A percentile compares a stretch with the other conserved stretches of the same genome.
Conservation (phyloP, 2,797 vertebrate genomes). For the Phyllotis vaccarum region DNA sequence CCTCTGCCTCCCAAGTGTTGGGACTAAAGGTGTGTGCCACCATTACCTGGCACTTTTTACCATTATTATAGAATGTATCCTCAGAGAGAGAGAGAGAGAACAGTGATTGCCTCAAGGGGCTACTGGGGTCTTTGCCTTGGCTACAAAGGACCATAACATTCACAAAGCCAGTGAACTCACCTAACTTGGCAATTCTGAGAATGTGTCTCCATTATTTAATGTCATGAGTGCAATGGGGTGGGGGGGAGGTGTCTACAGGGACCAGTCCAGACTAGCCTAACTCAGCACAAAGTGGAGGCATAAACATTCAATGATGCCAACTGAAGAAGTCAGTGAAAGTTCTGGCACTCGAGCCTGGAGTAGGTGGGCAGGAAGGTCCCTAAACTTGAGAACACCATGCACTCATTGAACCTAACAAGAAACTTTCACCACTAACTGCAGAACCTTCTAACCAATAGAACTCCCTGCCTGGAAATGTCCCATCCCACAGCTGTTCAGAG, state of each 20-base stretch:
- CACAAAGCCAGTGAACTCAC: not conserved
- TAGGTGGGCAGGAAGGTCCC: not conserved
- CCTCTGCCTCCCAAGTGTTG: not conserved
- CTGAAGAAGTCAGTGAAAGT: not conserved
- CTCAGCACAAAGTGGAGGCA: not conserved
- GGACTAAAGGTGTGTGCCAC: not conserved
- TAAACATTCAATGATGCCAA: not conserved
- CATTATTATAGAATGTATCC: not conserved
- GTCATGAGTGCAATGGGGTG: accelerated
- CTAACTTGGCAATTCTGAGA: not conserved
- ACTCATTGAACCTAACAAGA: not conserved
- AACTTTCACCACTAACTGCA: not conserved
- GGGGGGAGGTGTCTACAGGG: not conserved
- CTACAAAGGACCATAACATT: not conserved
- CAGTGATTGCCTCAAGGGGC: not conserved
- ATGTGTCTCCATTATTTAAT: not conserved
- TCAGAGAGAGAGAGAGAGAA: not conserved
- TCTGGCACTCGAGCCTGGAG: not conserved
- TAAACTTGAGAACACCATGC: not conserved
- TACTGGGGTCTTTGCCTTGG: too few species aligned
- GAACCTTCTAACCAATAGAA: not conserved
- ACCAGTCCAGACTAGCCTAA: not conserved
- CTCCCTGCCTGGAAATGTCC: not conserved
- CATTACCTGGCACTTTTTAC: not conserved
- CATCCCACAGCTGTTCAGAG: not conserved